Evolutionary conservation across 2,113 vertebrate genomes (phyloP).

Genomic region (Arenaria interpres): DNA sequence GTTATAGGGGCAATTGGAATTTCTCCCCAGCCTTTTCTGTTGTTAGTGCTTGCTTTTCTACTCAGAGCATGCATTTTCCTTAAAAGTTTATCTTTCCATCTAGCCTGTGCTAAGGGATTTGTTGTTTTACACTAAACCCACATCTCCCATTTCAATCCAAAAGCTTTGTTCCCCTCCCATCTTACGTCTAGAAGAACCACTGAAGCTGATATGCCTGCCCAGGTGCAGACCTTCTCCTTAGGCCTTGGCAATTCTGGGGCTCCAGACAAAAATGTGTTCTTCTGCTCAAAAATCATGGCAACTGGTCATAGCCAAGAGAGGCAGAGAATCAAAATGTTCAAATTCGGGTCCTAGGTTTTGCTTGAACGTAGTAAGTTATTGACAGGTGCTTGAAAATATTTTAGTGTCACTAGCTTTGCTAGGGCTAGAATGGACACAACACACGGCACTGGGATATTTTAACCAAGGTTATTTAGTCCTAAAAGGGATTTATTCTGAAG

Average conservation of each 20-base stretch:
- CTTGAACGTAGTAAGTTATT: neutral
- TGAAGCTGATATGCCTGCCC: neutral
- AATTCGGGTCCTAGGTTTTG: neutral
- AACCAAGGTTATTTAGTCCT: neutral
- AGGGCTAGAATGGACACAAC: rapidly evolving
- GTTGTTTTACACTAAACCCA: neutral
- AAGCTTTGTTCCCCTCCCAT: neutral
- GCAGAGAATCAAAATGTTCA: neutral
- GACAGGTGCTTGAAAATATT: neutral
- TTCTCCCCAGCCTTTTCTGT: neutral
- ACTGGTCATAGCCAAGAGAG: neutral
- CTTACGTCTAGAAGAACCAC: neutral
- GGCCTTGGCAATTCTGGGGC: neutral
- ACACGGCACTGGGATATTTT: neutral
- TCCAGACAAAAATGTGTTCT: neutral
- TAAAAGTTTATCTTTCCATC: neutral
- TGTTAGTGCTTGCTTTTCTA: neutral
- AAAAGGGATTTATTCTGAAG: slow-evolving; percentile 1
- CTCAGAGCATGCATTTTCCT: neutral
- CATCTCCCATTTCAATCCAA: neutral
- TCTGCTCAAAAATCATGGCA: neutral
- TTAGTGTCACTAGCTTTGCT: neutral
- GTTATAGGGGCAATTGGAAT: neutral
- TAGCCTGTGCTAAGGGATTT: neutral
- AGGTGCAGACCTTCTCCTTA: neutral